Evolutionary conservation across 2,113 vertebrate species (phyloP), one percentile per base, ranked within the genome.

Genomic region (Oreotrochilus melanogaster): DNA sequence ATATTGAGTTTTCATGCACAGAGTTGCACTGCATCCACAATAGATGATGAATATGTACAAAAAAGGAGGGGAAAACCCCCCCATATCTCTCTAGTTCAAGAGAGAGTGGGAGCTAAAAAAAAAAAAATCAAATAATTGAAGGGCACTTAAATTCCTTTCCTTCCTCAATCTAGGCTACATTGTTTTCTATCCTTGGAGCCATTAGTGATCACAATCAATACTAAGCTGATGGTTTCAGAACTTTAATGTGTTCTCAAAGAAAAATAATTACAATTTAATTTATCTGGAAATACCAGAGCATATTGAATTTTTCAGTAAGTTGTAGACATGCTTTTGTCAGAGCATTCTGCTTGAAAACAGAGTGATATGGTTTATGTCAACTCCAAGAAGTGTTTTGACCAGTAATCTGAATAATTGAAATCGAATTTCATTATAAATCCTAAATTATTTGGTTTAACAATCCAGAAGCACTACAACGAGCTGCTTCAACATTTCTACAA

Each of bases 151-250:
- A 18, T 65, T 85, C 10, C 14, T 54, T 85, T 81, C 37, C 14
- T 91, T 87, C 30, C 37, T 57, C 21, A 42, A 3, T 31, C 13
- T 61, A 62, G n/a, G 43, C 18, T 78, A 50, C 11, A 0, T 39
- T 84, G 74, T 79, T 37, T 65, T 31, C 53, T 67, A 23, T 51
- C 12, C 16, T 71, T 92, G 39, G 12, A 89, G 30, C 16, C 43
- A 72, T 73, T 82, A 78, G 73, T 78, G 60, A 22, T 89, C 57
- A 35, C 61, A 85, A 75, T 93, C 66, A 79, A 69, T 88, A 78
- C 37, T 12, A 90, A 60, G 5, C 21, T 79, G n/a, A 35, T 48
- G 50, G 22, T 56, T 89, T 79, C 78, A 86, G 27, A 86, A 86
- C 14, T 51, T 65, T 43, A 86, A 69, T 39, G 22, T 64, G 22